Conservation (phyloP, 2,113 vertebrate species). For the Enhydra lutris region DNA sequence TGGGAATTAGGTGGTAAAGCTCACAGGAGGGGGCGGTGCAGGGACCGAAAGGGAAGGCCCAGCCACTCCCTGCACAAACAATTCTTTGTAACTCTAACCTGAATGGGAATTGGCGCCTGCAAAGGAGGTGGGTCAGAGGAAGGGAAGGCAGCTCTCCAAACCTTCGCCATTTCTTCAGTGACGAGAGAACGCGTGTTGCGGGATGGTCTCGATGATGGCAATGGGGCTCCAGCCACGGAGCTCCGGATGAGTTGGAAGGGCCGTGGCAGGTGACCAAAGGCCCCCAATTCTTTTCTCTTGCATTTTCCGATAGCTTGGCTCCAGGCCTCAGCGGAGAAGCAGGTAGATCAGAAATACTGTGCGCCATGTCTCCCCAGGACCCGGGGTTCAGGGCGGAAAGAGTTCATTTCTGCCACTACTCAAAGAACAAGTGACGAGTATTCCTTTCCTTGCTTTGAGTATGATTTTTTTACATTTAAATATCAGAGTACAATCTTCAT, state of each 20-base stretch:
- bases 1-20: constrained; percentile 62
- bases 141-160: constrained; percentile 12
- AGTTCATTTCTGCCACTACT: background rate
- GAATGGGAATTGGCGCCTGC: constrained; percentile 19
- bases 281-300: background rate
- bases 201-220: background rate
- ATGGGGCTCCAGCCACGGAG: background rate
- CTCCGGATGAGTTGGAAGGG: background rate
- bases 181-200: background rate
- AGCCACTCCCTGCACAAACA: constrained; percentile 68
- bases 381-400: background rate
- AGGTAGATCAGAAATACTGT: background rate
- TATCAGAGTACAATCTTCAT: background rate
- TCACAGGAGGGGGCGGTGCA: constrained; percentile 42
- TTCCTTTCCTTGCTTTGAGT: background rate
- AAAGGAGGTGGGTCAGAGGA: constrained; percentile 13
- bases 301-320: background rate
- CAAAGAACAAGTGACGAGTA: background rate
- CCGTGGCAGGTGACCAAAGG: background rate
- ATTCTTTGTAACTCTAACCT: constrained; percentile 45
- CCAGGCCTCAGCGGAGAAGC: background rate
- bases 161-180: background rate
- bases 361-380: background rate
- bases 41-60: constrained; percentile 36
- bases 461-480: constrained; percentile 5